Evolutionary conservation across 2,797 vertebrate species (phyloP), one percentile per base, ranked within the genome.

Genomic region (Brachyalestes nurse): DNA sequence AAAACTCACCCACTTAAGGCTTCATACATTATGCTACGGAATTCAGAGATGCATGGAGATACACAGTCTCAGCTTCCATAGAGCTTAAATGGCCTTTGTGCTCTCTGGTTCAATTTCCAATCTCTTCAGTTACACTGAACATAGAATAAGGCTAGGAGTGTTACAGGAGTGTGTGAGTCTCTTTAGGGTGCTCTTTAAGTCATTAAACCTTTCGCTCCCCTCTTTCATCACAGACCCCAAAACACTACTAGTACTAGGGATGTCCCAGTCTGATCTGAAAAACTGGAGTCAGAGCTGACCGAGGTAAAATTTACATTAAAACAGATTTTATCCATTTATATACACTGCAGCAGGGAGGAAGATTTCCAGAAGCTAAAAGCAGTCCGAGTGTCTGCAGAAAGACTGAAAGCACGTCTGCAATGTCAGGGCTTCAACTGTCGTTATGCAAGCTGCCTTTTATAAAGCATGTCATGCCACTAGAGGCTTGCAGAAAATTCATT

Each of bases 101-200:
- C 55, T 61, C 51, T 55, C 19, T 14, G 51, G 70, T 66, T 81
- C 45, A 65, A 60, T 72, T 78, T 72, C 73, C 72, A 40, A 49
- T 82, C 62, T 75, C 25, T 66, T 47, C 79, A 75, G 61, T 70
- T 75, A 66, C 78, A 58, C 16, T 69, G 19, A 42, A 5, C 42
- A 69, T 64, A 67, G 57, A 45, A 53, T 21, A 77, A 45, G 71
- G 38, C n/a, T 28, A 69, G 10, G 8, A n/a, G 14, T 53, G 70
- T 69, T 49, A 70, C 70, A 14, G 28, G 19, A 38, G 34, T 40
- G 19, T 40, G 71, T 34, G 49, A 42, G 19, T 3, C 34, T 42
- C 34, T 38, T 19, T 40, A 58, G 28, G 51, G 25, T 55, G 28
- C 17, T 21, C 7, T 65, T 71, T 21, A 65, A 73, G 62, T 69